These are phyloP conservation scores for Mixornis gularis DNA, from an alignment of 2,113 vertebrate genomes.

Conservation along the genomic window DNA sequence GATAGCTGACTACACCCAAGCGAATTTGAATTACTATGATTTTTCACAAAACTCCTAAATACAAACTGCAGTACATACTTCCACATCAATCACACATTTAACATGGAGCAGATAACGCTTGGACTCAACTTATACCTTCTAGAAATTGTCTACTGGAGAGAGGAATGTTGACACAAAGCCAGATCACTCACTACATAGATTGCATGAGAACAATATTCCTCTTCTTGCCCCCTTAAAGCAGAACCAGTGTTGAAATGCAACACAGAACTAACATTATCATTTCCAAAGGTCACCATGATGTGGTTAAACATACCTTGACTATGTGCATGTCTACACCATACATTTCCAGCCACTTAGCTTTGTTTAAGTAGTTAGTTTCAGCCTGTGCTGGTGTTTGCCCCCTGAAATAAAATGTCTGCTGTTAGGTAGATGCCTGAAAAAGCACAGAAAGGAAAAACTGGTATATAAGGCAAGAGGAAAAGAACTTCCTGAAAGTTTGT, in stretches of 20 bases:
- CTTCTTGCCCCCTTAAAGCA: neutral
- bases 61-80: neutral
- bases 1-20: neutral
- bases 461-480: neutral
- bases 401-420: conserved; percentile 69
- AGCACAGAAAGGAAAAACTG: neutral
- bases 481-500: neutral
- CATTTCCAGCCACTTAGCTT: conserved; percentile 99
- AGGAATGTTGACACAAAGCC: neutral
- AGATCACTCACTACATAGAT: neutral
- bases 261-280: neutral
- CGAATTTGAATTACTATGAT: neutral
- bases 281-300: neutral
- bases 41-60: neutral
- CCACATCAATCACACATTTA: neutral
- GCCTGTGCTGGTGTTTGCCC: conserved; percentile 93
- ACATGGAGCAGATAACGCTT: neutral
- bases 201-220: neutral
- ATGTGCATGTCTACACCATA: conserved; percentile 99
- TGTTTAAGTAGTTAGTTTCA: conserved; percentile 97
- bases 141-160: neutral
- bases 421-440: neutral
- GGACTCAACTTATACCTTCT: neutral
- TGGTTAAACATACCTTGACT: conserved; percentile 82
- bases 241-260: neutral